Evolutionary conservation across 2,888 invertebrate genomes (phyloP).

Genomic region (Euspilapteryx auroguttella): DNA sequence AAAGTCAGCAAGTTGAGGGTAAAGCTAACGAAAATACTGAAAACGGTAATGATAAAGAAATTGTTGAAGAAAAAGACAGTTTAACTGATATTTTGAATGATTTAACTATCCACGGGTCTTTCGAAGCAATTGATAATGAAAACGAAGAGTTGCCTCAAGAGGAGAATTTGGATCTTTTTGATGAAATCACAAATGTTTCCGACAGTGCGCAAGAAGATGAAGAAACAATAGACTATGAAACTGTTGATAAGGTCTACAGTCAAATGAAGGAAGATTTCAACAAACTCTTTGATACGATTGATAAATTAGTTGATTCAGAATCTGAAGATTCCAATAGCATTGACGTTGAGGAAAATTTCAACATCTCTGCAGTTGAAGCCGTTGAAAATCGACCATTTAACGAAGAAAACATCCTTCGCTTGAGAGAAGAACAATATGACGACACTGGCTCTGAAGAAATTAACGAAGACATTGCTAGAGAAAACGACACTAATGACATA

Average conservation of each 20-base stretch:
- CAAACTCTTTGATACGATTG: constrained; percentile 21
- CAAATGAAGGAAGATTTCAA: constrained; percentile 28
- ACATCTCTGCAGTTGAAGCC: constrained; percentile 12
- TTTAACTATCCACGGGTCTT: neutral
- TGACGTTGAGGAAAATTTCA: neutral
- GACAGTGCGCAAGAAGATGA: constrained; percentile 10
- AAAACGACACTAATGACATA: constrained; percentile 6
- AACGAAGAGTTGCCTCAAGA: neutral
- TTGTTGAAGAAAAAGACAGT: neutral
- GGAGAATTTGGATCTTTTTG: too few species aligned
- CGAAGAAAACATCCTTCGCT: constrained; percentile 10
- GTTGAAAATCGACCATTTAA: constrained; percentile 13
- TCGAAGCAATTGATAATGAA: neutral
- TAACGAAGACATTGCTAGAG: constrained; percentile 7
- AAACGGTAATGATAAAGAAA: constrained; percentile 4
- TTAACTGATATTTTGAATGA: constrained; percentile 1
- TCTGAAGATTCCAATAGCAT: neutral
- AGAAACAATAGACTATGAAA: constrained; percentile 18
- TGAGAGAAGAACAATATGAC: neutral
- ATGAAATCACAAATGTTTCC: neutral
- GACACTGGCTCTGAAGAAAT: constrained; percentile 6
- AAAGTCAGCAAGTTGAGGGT: constrained; percentile 3
- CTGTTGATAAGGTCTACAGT: constrained; percentile 18
- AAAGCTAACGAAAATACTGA: constrained; percentile 6
- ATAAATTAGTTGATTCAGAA: constrained; percentile 14